Evolutionary conservation across 2,113 vertebrate genomes (phyloP).

Genomic region (Semnornis frantzii): DNA sequence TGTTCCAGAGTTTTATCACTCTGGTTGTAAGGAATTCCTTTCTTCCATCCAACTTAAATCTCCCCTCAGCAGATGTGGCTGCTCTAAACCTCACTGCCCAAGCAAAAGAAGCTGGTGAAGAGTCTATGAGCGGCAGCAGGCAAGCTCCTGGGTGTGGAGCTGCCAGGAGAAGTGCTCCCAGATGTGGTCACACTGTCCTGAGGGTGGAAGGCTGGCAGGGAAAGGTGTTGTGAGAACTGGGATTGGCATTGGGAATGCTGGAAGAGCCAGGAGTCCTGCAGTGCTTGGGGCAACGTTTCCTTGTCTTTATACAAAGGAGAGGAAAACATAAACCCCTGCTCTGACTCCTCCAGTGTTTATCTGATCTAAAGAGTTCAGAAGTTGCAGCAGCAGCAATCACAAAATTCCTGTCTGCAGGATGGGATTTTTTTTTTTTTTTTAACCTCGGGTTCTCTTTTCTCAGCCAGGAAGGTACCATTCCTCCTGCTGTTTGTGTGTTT

Average conservation of each 20-base stretch:
- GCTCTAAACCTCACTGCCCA: neutral
- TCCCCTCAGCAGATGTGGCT: neutral
- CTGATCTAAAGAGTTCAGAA: neutral
- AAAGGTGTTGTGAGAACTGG: too few relatives aligned
- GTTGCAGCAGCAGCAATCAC: accelerated
- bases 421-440: neutral
- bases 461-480: neutral
- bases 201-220: neutral
- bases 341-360: accelerated
- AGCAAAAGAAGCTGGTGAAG: neutral
- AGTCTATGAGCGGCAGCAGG: accelerated
- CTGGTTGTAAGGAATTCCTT: too few relatives aligned
- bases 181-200: accelerated
- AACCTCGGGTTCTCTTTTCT: neutral
- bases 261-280: neutral
- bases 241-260: too few relatives aligned
- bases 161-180: too few relatives aligned
- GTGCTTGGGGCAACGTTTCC: neutral
- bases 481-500: accelerated
- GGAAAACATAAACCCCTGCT: accelerated
- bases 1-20: too few relatives aligned
- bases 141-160: neutral
- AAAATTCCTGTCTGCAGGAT: accelerated
- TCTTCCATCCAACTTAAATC: too few relatives aligned
- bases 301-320: neutral